These are phyloP conservation scores for Delphinapterus leucas DNA, from an alignment of 2,113 vertebrate genomes.

Conservation along the genomic window DNA sequence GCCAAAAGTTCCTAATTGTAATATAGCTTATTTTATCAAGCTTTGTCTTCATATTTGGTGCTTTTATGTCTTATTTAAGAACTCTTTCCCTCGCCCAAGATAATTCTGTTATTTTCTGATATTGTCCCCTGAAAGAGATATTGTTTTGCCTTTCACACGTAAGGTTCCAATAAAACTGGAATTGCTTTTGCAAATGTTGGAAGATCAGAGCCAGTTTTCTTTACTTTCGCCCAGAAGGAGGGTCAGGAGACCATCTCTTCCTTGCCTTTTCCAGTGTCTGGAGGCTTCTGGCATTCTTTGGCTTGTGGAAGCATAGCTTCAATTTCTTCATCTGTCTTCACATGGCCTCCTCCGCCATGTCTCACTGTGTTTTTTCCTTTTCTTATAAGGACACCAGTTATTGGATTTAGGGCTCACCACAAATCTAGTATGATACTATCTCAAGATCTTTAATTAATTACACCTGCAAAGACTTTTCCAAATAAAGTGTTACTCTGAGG, in stretches of 20 bases:
- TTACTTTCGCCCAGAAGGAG: neutral
- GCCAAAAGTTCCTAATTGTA: neutral
- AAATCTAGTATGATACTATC: neutral
- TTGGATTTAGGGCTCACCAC: neutral
- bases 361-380: neutral
- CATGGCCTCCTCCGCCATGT: neutral
- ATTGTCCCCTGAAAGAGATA: neutral
- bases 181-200: neutral
- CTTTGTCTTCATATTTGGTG: neutral
- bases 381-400: neutral
- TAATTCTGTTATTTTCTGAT: neutral
- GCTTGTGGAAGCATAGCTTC: neutral
- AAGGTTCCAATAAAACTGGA: neutral
- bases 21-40: neutral
- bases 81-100: neutral
- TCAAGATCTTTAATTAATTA: neutral
- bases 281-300: fast-evolving
- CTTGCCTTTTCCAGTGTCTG: neutral
- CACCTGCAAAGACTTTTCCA: neutral
- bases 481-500: neutral
- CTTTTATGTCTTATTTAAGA: neutral
- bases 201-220: neutral
- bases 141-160: neutral
- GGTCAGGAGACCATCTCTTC: too few species aligned
- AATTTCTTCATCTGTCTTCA: neutral